These are phyloP conservation scores for Agrochola litura DNA, from an alignment of 2,888 invertebrate genomes.

Conservation along the genomic window DNA sequence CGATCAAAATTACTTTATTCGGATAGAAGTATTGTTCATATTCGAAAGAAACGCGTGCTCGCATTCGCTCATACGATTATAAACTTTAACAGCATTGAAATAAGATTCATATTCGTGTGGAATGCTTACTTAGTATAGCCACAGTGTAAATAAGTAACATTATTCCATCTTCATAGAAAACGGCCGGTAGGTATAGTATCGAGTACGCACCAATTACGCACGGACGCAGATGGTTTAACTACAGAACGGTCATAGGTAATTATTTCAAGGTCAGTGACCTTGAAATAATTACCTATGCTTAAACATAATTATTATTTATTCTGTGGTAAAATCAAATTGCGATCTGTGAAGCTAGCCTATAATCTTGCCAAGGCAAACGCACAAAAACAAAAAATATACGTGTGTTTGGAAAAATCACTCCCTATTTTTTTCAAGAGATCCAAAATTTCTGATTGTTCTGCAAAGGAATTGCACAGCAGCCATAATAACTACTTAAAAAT, in stretches of 20 bases:
- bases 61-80: background rate
- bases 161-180: too few species aligned
- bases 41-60: background rate
- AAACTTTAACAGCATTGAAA: accelerated
- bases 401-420: background rate
- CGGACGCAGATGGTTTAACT: too few species aligned
- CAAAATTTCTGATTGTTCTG: background rate
- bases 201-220: too few species aligned
- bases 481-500: conserved; percentile 11
- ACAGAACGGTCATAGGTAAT: too few species aligned
- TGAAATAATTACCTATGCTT: too few species aligned
- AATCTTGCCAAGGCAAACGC: background rate
- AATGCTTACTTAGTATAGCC: background rate
- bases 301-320: too few species aligned
- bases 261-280: too few species aligned
- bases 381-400: background rate
- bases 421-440: background rate
- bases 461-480: conserved; percentile 3
- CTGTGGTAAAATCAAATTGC: background rate
- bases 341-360: background rate
- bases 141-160: too few species aligned
- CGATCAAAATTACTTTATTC: background rate
- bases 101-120: background rate
- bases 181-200: too few species aligned
- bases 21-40: background rate